phyloP scores from a whole-genome alignment of 2,888 invertebrate genomes.

The Caenorhabditis macrosperma region DNA sequence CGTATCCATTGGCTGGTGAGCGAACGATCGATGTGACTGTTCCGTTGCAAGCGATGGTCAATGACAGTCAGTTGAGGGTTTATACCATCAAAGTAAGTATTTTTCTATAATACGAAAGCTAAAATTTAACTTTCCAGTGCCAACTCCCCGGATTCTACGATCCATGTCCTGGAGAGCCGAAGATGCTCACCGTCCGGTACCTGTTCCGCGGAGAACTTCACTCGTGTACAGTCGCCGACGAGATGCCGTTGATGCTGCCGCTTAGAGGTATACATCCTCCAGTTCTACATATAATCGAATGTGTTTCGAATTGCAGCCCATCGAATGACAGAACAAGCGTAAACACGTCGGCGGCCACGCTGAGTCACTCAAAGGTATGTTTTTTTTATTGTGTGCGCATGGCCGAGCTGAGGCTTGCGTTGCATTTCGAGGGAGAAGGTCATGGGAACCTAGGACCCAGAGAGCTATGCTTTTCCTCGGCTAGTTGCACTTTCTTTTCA shows the following conservation, averaged over 20 bases:
- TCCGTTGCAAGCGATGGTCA: slow-evolving; percentile 93
- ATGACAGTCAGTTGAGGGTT: slow-evolving; percentile 87
- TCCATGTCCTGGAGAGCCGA: slow-evolving; percentile 92
- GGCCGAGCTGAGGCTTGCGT: neutral
- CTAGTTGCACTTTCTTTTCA: too few relatives aligned
- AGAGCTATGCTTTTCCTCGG: neutral
- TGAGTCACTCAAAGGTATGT: slow-evolving; percentile 28
- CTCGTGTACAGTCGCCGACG: slow-evolving; percentile 88
- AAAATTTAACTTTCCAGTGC: slow-evolving; percentile 85
- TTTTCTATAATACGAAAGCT: neutral
- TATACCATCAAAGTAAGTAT: slow-evolving; percentile 72
- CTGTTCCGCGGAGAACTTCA: slow-evolving; percentile 88
- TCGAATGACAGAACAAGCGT: slow-evolving; percentile 26
- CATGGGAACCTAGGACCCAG: neutral
- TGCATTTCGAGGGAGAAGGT: neutral
- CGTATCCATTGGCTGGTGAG: slow-evolving; percentile 77
- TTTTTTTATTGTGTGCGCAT: slow-evolving; percentile 5
- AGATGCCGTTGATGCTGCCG: slow-evolving; percentile 88
- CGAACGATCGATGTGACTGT: slow-evolving; percentile 88
- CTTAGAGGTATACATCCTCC: slow-evolving; percentile 84
- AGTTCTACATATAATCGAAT: slow-evolving; percentile 65
- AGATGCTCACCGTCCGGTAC: slow-evolving; percentile 90
- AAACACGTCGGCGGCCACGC: slow-evolving; percentile 18
- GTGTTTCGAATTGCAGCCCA: slow-evolving; percentile 37
- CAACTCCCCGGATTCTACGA: slow-evolving; percentile 97